Evolutionary conservation across 2,113 vertebrate species (phyloP).

Genomic region (Lamprologus callipterus): DNA sequence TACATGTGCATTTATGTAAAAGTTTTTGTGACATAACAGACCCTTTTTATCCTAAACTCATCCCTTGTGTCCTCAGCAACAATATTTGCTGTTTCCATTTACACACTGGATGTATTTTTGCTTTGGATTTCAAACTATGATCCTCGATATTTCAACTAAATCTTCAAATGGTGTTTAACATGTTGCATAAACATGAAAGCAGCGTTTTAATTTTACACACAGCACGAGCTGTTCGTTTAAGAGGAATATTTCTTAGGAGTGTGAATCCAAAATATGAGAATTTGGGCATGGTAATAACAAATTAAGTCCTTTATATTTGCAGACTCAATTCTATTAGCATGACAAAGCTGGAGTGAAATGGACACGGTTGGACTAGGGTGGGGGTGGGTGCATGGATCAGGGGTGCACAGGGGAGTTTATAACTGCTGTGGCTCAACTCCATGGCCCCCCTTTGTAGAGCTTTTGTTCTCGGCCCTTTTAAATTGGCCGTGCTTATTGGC

Average conservation of each 20-base stretch:
- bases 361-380: conserved; percentile 79
- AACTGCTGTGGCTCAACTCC: conserved; percentile 77
- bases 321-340: conserved; percentile 94
- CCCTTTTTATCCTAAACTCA: not conserved
- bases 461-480: conserved; percentile 85
- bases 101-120: not conserved
- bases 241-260: conserved; percentile 56
- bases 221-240: conserved; percentile 39
- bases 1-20: not conserved
- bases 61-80: not conserved
- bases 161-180: not conserved
- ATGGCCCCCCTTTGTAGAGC: conserved; percentile 77
- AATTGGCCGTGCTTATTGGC: conserved; percentile 89
- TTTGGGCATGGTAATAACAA: conserved; percentile 75
- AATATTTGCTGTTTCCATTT: not conserved
- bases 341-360: conserved; percentile 92
- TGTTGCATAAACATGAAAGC: not conserved
- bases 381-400: conserved; percentile 34
- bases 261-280: conserved; percentile 54
- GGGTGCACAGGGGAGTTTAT: conserved; percentile 67
- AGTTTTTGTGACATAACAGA: not conserved
- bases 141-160: not conserved
- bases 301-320: conserved; percentile 93
- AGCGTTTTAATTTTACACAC: not conserved
- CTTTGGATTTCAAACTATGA: not conserved